These are phyloP conservation scores for Xenopus laevis DNA, from an alignment of 2,113 vertebrate species.

Conservation along the genomic window DNA sequence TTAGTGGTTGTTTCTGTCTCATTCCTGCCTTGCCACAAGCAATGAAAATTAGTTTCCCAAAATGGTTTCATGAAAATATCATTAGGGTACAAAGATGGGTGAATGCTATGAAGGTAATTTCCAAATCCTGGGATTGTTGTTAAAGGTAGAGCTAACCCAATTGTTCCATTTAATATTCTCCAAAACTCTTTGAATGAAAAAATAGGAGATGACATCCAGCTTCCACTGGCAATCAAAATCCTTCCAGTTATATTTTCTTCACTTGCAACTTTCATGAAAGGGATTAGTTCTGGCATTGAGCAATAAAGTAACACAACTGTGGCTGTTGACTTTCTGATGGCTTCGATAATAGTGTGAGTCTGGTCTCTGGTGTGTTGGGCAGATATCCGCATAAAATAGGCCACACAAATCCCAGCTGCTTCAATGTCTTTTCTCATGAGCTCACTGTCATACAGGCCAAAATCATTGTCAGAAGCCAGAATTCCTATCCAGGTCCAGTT, in stretches of 20 bases:
- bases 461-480: conserved; percentile 19
- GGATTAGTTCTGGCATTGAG: neutral
- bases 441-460: neutral
- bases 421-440: conserved; percentile 2
- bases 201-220: neutral
- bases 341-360: neutral
- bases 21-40: neutral
- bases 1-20: neutral
- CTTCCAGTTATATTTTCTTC: neutral
- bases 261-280: neutral
- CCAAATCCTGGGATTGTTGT: conserved; percentile 8
- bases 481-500: conserved; percentile 6
- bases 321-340: neutral
- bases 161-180: neutral
- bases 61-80: conserved; percentile 14
- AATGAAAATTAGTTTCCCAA: conserved; percentile 13
- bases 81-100: neutral
- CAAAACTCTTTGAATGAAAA: neutral
- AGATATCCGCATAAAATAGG: neutral
- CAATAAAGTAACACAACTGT: neutral
- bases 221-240: conserved; percentile 18
- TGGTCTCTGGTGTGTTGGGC: neutral
- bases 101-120: conserved; percentile 6
- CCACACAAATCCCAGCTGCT: conserved; percentile 16
- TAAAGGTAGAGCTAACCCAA: neutral